Base-by-base conservation (phyloP, 2,797 vertebrate species). In the Tadarida brasiliensis region DNA sequence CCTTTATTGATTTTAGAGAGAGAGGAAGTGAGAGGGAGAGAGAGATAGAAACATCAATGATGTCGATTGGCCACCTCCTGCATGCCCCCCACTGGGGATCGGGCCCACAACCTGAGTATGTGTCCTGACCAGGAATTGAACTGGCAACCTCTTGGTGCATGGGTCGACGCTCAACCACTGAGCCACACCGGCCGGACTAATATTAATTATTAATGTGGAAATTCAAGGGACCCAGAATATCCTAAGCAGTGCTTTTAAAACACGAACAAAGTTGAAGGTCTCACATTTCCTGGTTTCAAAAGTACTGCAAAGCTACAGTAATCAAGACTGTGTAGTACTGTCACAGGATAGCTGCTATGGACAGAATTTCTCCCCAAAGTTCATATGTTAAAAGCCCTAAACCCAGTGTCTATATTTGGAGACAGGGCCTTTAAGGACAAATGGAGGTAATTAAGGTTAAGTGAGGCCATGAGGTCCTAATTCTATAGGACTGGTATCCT, bases 211-310 rank as follows among this genome's bases (percentile, higher is more conserved):
- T 44, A 77, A 49, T 59, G 70, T 68, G 73, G 73, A 78, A 92
- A 67, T 86, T 11, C 35, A 59, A 59, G 63, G 39, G 44, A 78
- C 73, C 61, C 44, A 33, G n/a, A 80, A 61, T 54, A 87, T 80
- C 44, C 20, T 54, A 81, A 71, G 78, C 26, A 89, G 12, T 61
- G 51, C 19, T 87, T 93, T 80, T 26, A 87, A 71, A 81, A 61
- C n/a, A 54, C 24, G 33, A 84, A 84, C n/a, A 68, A 57, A 70
- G 30, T 86, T 78, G 35, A 68, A 86, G 39, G 11, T 22, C 63
- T 86, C 39, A 80, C 20, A 70, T 26, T 80, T 68, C n/a, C 54
- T 71, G 26, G 51, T 71, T 87, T 93, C 57, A 61, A 93, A 93
- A 51, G 67, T 30, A 47, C 35, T 81, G 33, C 39, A 59, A 47